Evolutionary conservation across 1,140 invertebrate species (phyloP), one percentile per base, ranked within the genome.

Genomic region (Pachypeltis micranthus): DNA sequence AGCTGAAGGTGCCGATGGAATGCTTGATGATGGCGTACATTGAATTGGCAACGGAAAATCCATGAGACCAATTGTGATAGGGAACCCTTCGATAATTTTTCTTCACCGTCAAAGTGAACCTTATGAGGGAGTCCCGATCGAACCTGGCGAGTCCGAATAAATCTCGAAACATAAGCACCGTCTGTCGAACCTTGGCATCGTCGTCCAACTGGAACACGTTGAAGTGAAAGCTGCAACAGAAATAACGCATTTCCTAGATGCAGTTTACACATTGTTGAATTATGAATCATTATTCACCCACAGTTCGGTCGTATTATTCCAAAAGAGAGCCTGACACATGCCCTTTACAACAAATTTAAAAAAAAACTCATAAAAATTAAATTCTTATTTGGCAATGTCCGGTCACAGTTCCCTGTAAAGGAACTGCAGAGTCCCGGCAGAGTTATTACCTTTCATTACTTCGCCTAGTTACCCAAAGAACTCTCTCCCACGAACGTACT

Each of bases 21-120:
- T 74, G 76, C 71, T 88, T 88, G 24, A 91, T 77, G 39, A 91
- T 83, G 19, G 82, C 81, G 69, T 87, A 91, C 81, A 90, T 88
- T 12, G 85, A 81, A 72, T 92, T 88, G 1, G 88, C 88, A 0
- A 92, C 89, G 2, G 85, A 83, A 78, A 90, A 92, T 0, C 87
- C 90, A 70, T 92, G 89, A 19, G 83, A 83, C 84, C 89, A 92
- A 74, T 92, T 92, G 73, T 92, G 90, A 70, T 91, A 90, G 0
- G 86, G 85, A 0, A 91, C 87, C 27, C 81, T 77, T 24, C 89
- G 75, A 72, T 92, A 92, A 74, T 91, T 92, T 70, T 90, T 91
- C 69, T 81, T 80, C 0, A 91, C 87, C 0, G 89, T 92, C 61
- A 93, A 70, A 3, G 84, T 82, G 70, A 92, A n/a, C 59, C 83